phyloP scores from a whole-genome alignment of 2,888 invertebrate genomes.

The Ectropis crepuscularia region DNA sequence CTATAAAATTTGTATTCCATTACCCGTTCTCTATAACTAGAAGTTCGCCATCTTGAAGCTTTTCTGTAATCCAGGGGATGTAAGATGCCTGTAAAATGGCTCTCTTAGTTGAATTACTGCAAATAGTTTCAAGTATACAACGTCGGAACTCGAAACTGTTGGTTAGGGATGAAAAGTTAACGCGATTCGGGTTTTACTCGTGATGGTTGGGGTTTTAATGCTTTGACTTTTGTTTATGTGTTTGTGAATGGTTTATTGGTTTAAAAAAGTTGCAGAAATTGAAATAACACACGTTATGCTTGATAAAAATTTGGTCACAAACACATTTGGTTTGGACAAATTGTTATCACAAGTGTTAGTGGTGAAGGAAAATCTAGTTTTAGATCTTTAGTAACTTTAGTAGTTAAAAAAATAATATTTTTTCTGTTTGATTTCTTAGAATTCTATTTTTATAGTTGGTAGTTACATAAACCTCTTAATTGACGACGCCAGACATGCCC shows the following conservation, averaged over 20 bases:
- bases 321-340: too few species aligned
- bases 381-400: too few species aligned
- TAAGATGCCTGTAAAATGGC: conserved; percentile 22
- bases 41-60: conserved; percentile 23
- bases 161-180: conserved; percentile 15
- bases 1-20: conserved; percentile 35
- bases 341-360: too few species aligned
- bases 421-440: too few species aligned
- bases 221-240: neutral
- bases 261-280: too few species aligned
- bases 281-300: too few species aligned
- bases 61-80: conserved; percentile 28
- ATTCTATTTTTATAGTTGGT: too few species aligned
- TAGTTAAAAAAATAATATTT: too few species aligned
- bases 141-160: conserved; percentile 12
- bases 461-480: neutral
- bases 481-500: conserved; percentile 12
- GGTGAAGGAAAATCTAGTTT: too few species aligned
- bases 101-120: conserved; percentile 54
- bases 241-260: too few species aligned
- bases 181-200: neutral
- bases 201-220: neutral
- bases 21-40: conserved; percentile 28
- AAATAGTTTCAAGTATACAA: conserved; percentile 53
- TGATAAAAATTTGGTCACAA: too few species aligned